Conservation (phyloP, 1,140 invertebrate genomes). For the Archivesica marissinica region DNA sequence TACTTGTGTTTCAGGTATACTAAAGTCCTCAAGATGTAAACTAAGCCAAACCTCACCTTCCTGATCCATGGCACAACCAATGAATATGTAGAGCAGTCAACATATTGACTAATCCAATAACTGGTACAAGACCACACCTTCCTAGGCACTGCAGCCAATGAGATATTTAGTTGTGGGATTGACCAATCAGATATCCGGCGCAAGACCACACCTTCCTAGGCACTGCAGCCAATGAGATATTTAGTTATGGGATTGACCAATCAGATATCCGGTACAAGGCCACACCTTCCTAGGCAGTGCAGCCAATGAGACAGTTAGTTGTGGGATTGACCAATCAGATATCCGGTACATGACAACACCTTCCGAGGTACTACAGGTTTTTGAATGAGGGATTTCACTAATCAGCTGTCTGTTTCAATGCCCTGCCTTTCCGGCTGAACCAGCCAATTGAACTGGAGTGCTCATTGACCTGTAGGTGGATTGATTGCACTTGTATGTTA, state of each 20-base stretch:
- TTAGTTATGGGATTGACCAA: neutral
- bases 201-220: neutral
- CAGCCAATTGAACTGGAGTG: too few relatives aligned
- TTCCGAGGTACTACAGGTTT: neutral
- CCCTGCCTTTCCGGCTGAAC: too few relatives aligned
- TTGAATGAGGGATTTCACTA: neutral
- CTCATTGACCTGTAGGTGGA: too few relatives aligned
- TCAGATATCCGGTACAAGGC: neutral
- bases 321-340: neutral
- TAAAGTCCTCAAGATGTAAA: slow-evolving; percentile 55
- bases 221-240: neutral
- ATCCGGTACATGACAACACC: neutral
- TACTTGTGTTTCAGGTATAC: slow-evolving; percentile 41
- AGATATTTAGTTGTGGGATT: neutral
- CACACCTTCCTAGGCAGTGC: neutral
- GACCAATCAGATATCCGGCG: neutral
- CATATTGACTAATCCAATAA: neutral
- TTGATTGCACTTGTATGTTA: too few relatives aligned
- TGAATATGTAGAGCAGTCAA: neutral
- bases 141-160: neutral
- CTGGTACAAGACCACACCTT: too few relatives aligned
- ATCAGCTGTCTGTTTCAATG: neutral
- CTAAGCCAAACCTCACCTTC: neutral
- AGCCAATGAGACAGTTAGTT: neutral
- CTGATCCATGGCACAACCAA: neutral